Conservation (phyloP, 2,113 vertebrate genomes). For the Phalacrocorax pelagicus region DNA sequence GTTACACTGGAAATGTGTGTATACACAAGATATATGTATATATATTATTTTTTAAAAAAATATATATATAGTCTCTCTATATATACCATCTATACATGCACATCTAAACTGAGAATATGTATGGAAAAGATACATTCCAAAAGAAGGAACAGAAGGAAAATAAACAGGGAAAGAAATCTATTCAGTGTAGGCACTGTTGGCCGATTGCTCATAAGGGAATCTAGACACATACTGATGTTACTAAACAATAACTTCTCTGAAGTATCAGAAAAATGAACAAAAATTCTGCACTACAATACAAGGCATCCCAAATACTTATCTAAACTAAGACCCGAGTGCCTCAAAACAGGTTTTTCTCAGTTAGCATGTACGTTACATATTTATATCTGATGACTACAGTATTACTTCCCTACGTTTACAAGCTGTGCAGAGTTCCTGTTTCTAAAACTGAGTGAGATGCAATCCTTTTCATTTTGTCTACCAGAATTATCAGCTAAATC, state of each 20-base stretch:
- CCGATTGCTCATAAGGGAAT: background rate
- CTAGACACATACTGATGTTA: background rate
- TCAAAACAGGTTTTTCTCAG: background rate
- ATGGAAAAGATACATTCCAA: background rate
- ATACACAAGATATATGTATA: background rate
- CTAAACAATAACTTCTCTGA: background rate
- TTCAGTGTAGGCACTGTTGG: background rate
- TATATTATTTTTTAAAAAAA: background rate
- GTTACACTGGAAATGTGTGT: background rate
- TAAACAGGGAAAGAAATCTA: background rate
- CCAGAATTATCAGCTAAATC: background rate
- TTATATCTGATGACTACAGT: background rate
- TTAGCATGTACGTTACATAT: background rate
- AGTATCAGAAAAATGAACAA: background rate
- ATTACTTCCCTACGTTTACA: background rate
- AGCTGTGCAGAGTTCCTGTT: background rate
- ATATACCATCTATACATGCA: background rate
- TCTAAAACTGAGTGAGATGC: fast-evolving
- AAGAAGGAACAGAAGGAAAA: background rate
- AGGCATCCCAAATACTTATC: background rate
- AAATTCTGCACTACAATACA: background rate
- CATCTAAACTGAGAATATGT: background rate
- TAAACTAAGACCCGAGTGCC: background rate
- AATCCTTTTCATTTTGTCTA: background rate
- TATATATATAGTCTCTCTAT: background rate